A percentile compares a stretch with the other conserved stretches of the same genome.
phyloP scores from a whole-genome alignment of 2,888 invertebrate genomes.

The Epicampocera succincta region DNA sequence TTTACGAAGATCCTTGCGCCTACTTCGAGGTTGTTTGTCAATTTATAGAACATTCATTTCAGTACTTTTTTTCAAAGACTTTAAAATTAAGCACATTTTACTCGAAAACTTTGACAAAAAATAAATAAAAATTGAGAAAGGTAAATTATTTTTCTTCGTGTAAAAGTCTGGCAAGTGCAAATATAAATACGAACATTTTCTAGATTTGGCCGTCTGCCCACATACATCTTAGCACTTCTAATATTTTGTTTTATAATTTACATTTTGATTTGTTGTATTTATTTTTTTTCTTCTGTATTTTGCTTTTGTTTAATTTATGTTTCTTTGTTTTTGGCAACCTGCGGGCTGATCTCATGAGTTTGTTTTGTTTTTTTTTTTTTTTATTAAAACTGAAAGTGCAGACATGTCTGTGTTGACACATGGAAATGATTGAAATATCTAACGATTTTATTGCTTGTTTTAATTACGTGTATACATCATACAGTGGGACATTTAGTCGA shows the following conservation, averaged over 20 bases:
- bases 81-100: no score
- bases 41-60: no score
- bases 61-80: no score
- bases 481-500: no score
- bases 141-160: no score
- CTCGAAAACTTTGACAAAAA: no score
- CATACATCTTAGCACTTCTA: constrained; percentile 40
- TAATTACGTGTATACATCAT: no score
- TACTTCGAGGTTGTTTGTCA: no score
- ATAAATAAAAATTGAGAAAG: no score
- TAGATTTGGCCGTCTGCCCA: constrained; percentile 58
- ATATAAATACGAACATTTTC: no score
- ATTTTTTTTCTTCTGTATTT: constrained; percentile 17
- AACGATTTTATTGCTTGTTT: no score
- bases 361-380: constrained; percentile 5
- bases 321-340: constrained; percentile 37
- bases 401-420: constrained; percentile 45
- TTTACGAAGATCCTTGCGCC: no score
- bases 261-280: not conserved
- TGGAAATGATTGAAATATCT: not conserved
- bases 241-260: constrained; percentile 14
- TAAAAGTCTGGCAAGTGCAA: not conserved
- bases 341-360: constrained; percentile 4
- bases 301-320: constrained; percentile 15
- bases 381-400: constrained; percentile 53